phyloP scores from a whole-genome alignment of 2,888 invertebrate genomes.

The Antheraea assamensis region DNA sequence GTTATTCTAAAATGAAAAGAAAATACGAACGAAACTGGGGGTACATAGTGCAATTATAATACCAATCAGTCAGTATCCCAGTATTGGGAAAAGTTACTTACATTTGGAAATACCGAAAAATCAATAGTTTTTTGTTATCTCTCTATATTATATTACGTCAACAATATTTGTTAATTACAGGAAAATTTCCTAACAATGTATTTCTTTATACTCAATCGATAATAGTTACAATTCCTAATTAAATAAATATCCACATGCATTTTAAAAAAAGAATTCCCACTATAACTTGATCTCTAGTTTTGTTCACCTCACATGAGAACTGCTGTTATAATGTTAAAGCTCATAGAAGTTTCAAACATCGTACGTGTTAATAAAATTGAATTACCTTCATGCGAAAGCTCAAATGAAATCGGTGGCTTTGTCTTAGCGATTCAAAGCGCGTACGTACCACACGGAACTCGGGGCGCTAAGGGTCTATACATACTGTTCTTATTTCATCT shows the following conservation, averaged over 20 bases:
- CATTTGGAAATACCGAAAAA: too few species aligned
- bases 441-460: conserved; percentile 36
- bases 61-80: too few species aligned
- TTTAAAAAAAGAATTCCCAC: background rate
- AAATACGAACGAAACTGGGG: too few species aligned
- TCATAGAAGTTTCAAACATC: conserved; percentile 16
- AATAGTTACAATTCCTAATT: background rate
- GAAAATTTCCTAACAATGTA: background rate
- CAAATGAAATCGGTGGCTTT: conserved; percentile 22
- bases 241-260: background rate
- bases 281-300: background rate
- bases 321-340: conserved; percentile 2
- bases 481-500: background rate
- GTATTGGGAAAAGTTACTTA: too few species aligned
- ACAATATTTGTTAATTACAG: background rate
- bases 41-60: too few species aligned
- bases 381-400: conserved; percentile 25
- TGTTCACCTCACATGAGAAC: background rate
- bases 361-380: conserved; percentile 20
- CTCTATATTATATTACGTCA: too few species aligned
- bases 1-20: too few species aligned
- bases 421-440: conserved; percentile 34
- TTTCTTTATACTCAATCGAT: background rate
- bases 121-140: too few species aligned
- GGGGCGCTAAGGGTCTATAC: conserved; percentile 20